Conservation (phyloP, 2,888 invertebrate species). For the Drosophila gaucha region DNA sequence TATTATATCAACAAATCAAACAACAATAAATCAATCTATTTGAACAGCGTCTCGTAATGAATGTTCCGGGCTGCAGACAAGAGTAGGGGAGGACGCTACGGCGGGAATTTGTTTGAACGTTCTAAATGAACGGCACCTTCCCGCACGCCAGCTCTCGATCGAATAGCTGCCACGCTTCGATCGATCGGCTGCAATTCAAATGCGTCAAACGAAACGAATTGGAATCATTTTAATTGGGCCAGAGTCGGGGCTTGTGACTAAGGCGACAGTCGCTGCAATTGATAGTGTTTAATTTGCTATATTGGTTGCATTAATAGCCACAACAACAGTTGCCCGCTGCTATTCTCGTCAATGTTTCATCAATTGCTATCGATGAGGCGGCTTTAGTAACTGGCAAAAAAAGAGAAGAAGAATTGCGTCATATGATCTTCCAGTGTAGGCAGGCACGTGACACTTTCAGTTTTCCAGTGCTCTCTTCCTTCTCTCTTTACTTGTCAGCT, state of each 20-base stretch:
- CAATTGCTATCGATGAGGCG: conserved; percentile 28
- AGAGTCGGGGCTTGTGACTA: conserved; percentile 5
- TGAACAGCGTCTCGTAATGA: conserved; percentile 16
- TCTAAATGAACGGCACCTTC: not conserved
- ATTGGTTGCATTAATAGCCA: conserved; percentile 16
- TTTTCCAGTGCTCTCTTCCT: not conserved
- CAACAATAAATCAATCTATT: conserved; percentile 47
- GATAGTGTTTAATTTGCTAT: conserved; percentile 27
- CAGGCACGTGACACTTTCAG: conserved; percentile 12
- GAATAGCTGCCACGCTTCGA: not conserved
- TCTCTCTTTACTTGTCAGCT: not conserved
- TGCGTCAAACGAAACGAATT: conserved; percentile 56
- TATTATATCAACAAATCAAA: conserved; percentile 28
- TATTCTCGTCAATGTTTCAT: conserved; percentile 25
- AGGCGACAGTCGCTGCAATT: conserved; percentile 12
- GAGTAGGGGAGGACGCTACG: not conserved
- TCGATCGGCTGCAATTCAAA: conserved; percentile 43
- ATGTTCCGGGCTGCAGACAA: not conserved
- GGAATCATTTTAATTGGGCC: conserved; percentile 40
- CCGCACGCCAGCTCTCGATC: conserved; percentile 7
- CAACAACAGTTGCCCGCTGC: conserved; percentile 17
- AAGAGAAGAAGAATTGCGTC: conserved; percentile 3
- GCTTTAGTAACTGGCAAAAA: conserved; percentile 10
- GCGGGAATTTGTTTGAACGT: conserved; percentile 1
- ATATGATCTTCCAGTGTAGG: conserved; percentile 16